Base-by-base conservation (phyloP, 2,113 vertebrate species). In the Anser brachyrhynchus region DNA sequence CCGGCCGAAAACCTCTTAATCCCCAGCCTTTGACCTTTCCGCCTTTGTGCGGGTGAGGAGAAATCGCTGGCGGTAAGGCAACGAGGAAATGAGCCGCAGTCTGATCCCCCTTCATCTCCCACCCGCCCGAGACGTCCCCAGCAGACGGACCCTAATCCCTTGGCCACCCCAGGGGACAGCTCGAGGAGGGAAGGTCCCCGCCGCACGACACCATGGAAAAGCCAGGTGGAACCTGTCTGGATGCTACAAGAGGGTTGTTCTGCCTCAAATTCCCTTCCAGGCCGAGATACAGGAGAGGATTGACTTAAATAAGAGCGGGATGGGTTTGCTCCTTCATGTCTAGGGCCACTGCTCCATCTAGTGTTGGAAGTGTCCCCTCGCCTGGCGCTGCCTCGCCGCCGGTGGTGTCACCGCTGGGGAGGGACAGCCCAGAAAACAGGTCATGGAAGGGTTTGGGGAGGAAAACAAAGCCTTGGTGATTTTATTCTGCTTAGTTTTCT, bases 341-440 rank as follows among this genome's bases (percentile, higher is more conserved):
- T 95, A 29, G 39, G 87, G 87, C 58, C 89, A 10, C 67, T 96
- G 94, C 96, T 96, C 97, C 97, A 97, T 90, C 97, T 97, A 97
- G 97, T 29, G 97, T 87, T 73, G 77, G 61, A 93, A 90, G 26
- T 2, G 62, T n/a, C 67, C 62, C 39, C 69, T 19, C 22, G 3
- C 61, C 57, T 28, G 51, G 35, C 6, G 1, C n/a, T 52, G 64
- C 23, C 21, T 39, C n/a, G 18, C 2, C 2, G 0, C 52, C 1
- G 0, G 35, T 29, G 20, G 9, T 9, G 78, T 55, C 71, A 52
- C 43, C 1, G 1, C 10, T 9, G 8, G 20, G 62, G 29, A 35
- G 41, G 62, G 23, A 41, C 65, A 46, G 57, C 65, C 37, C 19
- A 55, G 65, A 39, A 67, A 85, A 55, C 1, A 7, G 5, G 13